phyloP scores from a whole-genome alignment of 2,113 vertebrate species.

The Gallinago media region DNA sequence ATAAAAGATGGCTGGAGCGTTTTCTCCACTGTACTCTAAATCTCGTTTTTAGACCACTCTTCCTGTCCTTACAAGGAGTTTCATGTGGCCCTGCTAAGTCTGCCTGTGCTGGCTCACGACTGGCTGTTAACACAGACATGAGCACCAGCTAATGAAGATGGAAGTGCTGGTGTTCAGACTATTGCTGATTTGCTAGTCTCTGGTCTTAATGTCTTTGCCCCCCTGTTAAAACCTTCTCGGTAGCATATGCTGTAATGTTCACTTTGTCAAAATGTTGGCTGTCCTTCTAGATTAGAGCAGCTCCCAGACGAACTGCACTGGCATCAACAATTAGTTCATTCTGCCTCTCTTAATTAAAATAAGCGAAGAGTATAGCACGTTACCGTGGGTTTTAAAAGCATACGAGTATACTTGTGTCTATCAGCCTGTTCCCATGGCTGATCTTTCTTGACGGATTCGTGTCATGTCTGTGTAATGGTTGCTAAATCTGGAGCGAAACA shows the following conservation, averaged over 20 bases:
- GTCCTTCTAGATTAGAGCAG: neutral
- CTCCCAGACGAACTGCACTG: neutral
- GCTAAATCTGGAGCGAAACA: neutral
- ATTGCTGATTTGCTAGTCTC: neutral
- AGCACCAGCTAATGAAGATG: neutral
- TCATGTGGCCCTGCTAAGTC: rapidly evolving
- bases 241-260: neutral
- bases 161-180: neutral
- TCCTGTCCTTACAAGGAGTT: neutral
- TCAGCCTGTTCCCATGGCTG: neutral
- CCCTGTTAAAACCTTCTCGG: neutral
- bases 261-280: neutral
- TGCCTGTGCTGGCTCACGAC: neutral
- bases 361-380: neutral
- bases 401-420: rapidly evolving
- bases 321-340: neutral
- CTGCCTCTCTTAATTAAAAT: slow-evolving; percentile 12
- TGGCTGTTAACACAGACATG: rapidly evolving
- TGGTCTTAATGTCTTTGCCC: neutral
- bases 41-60: neutral
- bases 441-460: neutral
- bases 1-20: neutral
- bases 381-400: neutral
- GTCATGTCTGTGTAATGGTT: neutral
- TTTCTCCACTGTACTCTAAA: neutral